These are phyloP conservation scores for Dascillus cervinus DNA, from an alignment of 2,888 invertebrate genomes.

Conservation along the genomic window DNA sequence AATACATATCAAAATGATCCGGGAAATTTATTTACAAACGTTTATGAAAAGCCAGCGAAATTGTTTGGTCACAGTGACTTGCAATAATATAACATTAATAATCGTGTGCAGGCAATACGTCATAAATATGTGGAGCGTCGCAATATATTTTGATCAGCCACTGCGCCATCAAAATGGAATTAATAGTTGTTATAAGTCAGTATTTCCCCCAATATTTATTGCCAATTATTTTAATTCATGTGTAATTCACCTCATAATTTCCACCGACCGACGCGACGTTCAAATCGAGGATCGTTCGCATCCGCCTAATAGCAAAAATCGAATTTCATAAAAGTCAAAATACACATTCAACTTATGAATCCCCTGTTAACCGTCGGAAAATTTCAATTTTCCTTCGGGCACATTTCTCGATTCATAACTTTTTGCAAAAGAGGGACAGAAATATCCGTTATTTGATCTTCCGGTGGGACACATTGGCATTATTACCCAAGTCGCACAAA, in stretches of 20 bases:
- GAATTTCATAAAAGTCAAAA: slow-evolving; percentile 11
- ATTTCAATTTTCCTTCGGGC: slow-evolving; percentile 19
- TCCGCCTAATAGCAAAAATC: too few species aligned
- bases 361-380: slow-evolving; percentile 16
- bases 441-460: slow-evolving; percentile 8
- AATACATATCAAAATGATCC: too few species aligned
- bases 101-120: too few species aligned
- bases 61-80: too few species aligned
- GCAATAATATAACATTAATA: too few species aligned
- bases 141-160: slow-evolving; percentile 10
- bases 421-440: slow-evolving; percentile 7
- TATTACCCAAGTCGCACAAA: too few species aligned
- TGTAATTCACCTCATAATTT: slow-evolving; percentile 8
- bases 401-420: slow-evolving; percentile 15
- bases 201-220: slow-evolving; percentile 10
- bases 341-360: slow-evolving; percentile 20
- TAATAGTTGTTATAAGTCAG: slow-evolving; percentile 11
- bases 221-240: slow-evolving; percentile 15
- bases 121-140: too few species aligned
- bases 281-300: too few species aligned
- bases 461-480: too few species aligned
- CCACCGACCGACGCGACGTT: too few species aligned
- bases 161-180: slow-evolving; percentile 10
- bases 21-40: too few species aligned
- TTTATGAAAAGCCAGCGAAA: too few species aligned